A percentile compares a stretch with the other conserved stretches of the same genome.
Evolutionary conservation across 2,888 invertebrate species (phyloP).

Genomic region (Lordiphosa andalusiaca): DNA sequence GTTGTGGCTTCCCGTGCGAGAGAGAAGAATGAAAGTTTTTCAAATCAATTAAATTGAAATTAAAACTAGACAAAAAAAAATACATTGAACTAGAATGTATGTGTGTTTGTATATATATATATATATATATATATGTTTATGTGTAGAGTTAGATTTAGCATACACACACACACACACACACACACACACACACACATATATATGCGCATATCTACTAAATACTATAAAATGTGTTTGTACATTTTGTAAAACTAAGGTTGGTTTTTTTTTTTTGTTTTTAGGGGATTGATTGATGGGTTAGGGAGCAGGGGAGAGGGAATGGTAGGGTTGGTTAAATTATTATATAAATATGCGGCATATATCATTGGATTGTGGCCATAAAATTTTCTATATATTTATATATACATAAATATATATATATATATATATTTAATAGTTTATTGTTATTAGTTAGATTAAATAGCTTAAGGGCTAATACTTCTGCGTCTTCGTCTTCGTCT

Average conservation of each 20-base stretch:
- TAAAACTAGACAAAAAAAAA: slow-evolving; percentile 64
- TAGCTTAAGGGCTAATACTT: slow-evolving; percentile 14
- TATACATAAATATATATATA: slow-evolving; percentile 27
- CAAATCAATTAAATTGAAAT: slow-evolving; percentile 65
- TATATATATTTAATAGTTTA: slow-evolving; percentile 3
- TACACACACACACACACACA: slow-evolving; percentile 34
- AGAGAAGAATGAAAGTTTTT: slow-evolving; percentile 59
- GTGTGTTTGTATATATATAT: slow-evolving; percentile 18
- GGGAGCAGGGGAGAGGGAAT: no score
- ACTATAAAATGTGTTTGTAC: slow-evolving; percentile 38
- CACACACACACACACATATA: slow-evolving; percentile 6
- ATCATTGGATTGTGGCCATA: slow-evolving; percentile 42
- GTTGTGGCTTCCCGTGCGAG: slow-evolving; percentile 30
- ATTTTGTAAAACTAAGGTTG: slow-evolving; percentile 50
- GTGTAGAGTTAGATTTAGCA: slow-evolving; percentile 27
- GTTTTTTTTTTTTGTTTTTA: not conserved
- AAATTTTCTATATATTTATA: slow-evolving; percentile 38
- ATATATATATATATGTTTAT: slow-evolving; percentile 24
- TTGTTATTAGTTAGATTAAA: slow-evolving; percentile 4
- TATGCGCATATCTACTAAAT: slow-evolving; percentile 6
- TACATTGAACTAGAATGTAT: slow-evolving; percentile 48
- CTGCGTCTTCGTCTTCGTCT: not conserved
- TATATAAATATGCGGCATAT: slow-evolving; percentile 46
- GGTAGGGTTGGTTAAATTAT: slow-evolving; percentile 7
- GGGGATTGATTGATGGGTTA: no score